Evolutionary conservation across 2,888 invertebrate genomes (phyloP).

Genomic region (Candidula unifasciata): DNA sequence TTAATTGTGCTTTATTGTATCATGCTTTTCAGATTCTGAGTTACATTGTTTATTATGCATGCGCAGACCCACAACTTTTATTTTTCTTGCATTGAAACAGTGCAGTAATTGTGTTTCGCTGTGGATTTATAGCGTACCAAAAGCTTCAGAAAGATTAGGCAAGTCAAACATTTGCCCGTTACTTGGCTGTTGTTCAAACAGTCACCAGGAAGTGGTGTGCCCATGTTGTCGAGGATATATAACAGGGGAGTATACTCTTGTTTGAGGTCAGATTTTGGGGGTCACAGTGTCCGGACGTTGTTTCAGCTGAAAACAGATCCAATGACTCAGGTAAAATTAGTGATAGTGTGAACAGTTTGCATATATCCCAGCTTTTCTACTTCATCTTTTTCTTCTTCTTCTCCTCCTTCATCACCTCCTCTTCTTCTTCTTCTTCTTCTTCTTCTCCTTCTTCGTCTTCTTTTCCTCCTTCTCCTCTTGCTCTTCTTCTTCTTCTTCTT

Average conservation of each 20-base stretch:
- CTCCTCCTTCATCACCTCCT: not conserved
- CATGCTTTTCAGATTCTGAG: too few relatives aligned
- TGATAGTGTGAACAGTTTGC: not conserved
- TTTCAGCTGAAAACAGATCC: not conserved
- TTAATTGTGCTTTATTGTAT: too few relatives aligned
- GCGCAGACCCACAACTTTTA: too few relatives aligned
- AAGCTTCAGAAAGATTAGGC: not conserved
- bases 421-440: not conserved
- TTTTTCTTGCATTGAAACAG: too few relatives aligned
- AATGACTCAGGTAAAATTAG: not conserved
- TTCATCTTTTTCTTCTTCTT: not conserved
- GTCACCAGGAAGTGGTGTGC: not conserved
- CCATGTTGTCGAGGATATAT: slow-evolving; percentile 1
- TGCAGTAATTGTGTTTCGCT: not conserved
- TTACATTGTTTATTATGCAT: too few relatives aligned
- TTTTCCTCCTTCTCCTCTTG: not conserved
- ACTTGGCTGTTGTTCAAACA: not conserved
- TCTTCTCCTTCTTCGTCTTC: not conserved
- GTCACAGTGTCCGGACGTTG: not conserved
- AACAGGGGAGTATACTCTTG: not conserved
- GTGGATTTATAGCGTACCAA: not conserved
- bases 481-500: not conserved
- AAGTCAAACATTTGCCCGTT: not conserved
- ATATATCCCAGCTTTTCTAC: not conserved
- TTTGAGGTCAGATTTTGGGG: not conserved